Percentiles rank a stretch among this genome's conserved stretches.
phyloP scores from a whole-genome alignment of 2,113 vertebrate genomes.

The Ictalurus punctatus region DNA sequence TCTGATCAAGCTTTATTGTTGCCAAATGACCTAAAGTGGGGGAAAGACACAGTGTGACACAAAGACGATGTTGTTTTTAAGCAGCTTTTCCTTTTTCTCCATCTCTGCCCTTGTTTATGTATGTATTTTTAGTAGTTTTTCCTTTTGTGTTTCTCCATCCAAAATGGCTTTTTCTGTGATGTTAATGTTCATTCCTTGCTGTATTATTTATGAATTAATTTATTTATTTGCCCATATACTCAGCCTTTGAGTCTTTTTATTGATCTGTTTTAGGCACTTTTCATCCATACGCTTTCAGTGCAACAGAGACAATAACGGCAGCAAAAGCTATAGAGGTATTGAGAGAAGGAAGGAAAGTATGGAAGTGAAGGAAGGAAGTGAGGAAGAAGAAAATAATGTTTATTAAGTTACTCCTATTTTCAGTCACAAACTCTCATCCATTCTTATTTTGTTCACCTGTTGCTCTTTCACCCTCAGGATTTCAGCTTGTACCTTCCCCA shows the following conservation, averaged over 20 bases:
- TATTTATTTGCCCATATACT: background rate
- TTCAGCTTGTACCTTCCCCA: constrained; percentile 6
- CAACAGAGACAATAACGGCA: background rate
- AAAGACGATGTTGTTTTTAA: background rate
- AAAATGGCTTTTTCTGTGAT: background rate
- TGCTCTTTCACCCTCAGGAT: background rate
- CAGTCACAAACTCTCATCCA: background rate
- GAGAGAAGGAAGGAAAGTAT: background rate
- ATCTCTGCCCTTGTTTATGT: background rate
- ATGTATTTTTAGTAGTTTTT: background rate
- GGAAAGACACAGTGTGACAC: background rate
- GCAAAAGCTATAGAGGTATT: background rate
- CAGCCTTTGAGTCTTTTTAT: background rate
- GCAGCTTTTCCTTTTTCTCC: background rate
- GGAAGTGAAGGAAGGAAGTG: background rate
- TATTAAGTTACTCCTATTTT: constrained; percentile 20
- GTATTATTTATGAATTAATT: background rate
- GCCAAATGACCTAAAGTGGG: constrained; percentile 33
- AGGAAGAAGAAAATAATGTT: background rate
- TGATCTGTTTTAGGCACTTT: background rate
- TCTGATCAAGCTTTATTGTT: constrained; percentile 27
- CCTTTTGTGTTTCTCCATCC: background rate
- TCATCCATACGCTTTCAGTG: background rate
- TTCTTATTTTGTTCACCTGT: background rate
- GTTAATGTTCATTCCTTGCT: background rate